Base-by-base conservation (phyloP, 92 coral and sea anemone genomes). In the Meandrina meandrites region DNA sequence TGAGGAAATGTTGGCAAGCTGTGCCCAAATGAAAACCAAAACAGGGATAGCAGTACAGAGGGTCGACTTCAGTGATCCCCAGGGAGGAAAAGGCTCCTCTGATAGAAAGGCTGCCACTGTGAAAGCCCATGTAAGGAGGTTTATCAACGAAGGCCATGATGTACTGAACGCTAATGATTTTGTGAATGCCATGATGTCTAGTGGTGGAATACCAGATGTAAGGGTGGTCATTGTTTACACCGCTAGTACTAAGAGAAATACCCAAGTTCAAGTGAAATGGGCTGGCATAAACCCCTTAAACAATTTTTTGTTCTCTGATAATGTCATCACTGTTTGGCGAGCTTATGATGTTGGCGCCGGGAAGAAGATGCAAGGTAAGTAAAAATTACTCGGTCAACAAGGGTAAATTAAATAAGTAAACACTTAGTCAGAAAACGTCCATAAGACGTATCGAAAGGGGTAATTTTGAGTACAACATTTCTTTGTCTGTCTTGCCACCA, bases 271-370 rank as follows among this genome's bases (percentile, higher is more conserved):
- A 32, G 37, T 48, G 36, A 88, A 82, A 45, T 74, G 81, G 88
- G 76, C 5, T 60, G 91, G 89, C 45, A 77, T 88, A 13, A 88
- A 82, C 83, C 51, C 70, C 42, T 69, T 76, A 71, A 89, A 85
- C 84, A 84, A 84, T 64, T 89, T 89, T 50, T 31, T 28, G 66
- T 89, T 32, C 47, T 35, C 76, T n/a, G 83, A 82, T 12, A 51
- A 74, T 5, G 67, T 28, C 28, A 77, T 89, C 75, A 83, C 67
- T 15, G 88, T 80, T 56, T 89, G 91, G 91, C 27, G 47, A 84
- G 91, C 91, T 13, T 89, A 57, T 45, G 78, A 76, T 32, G 82
- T 89, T 31, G 89, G 91, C 60, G 37, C 7, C 27, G 91, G 89
- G 47, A 84, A 72, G 86, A 45, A 48, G 78, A 73, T 45, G 37